Evolutionary conservation across 2,113 vertebrate species (phyloP), one percentile per base, ranked within the genome.

Genomic region (Clarias gariepinus): DNA sequence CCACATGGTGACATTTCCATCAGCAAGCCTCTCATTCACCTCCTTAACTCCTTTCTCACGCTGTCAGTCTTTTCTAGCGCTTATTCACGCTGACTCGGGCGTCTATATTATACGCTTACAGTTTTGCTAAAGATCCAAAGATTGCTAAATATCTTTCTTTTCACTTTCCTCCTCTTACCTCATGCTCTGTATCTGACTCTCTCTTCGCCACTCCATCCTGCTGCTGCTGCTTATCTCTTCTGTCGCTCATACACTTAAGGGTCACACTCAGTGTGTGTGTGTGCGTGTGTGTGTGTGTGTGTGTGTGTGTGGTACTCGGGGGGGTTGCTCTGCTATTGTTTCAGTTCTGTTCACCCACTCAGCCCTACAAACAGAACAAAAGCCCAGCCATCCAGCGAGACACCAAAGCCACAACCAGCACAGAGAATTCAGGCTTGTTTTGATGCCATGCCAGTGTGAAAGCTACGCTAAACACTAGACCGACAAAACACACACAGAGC

Each of bases 321-420:
- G 61, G 86, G 86, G 61, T 82, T 82, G 81, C 52, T 9, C 30
- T 68, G 60, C 87, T 81, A 87, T 90, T 90, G 89, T 90, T 88
- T 86, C 84, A 73, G 36, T 81, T 74, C 81, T 90, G 86, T 85
- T 90, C 86, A 82, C 53, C 58, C 55, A 87, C 83, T 87, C 89
- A 87, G 41, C 64, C 3, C 86, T 28, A 88, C 74, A 68, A 74
- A 71, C 71, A 74, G 57, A 73, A 88, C 84, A 90, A 88, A 88
- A 68, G 33, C 64, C n/a, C 57, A 52, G 85, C 68, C 19, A 74
- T n/a, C 78, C 85, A 36, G 10, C 0, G 15, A 82, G 71, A 82
- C 84, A 88, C 57, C 81, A 86, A 66, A 84, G 83, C 57, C 76
- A 87, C 63, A 61, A 83, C 78, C 81, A 13, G 55, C 36, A 25